A percentile compares a stretch with the other conserved stretches of the same genome.
These are phyloP conservation scores for Sebastes jordani DNA, from an alignment of 2,797 vertebrate genomes.

Conservation along the genomic window DNA sequence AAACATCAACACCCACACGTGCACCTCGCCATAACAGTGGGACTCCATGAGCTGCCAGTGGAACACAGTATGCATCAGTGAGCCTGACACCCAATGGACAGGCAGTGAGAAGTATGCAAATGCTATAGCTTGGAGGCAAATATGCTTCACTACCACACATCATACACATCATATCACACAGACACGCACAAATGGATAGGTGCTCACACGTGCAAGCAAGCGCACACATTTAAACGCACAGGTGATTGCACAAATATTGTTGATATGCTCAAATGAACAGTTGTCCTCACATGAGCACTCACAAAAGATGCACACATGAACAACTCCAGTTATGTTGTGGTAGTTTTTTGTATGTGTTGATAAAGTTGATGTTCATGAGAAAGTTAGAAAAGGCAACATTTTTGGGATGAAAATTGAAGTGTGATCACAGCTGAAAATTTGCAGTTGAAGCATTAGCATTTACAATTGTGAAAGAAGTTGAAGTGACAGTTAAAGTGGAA, in stretches of 20 bases:
- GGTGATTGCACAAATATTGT: slow-evolving; percentile 58
- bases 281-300: slow-evolving; percentile 50
- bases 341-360: not conserved
- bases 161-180: slow-evolving; percentile 73
- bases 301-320: slow-evolving; percentile 9
- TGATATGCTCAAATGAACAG: slow-evolving; percentile 58
- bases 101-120: slow-evolving; percentile 78
- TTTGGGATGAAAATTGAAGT: not conserved
- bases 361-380: slow-evolving; percentile 1
- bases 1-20: slow-evolving; percentile 53
- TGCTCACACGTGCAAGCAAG: slow-evolving; percentile 38
- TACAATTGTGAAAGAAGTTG: not conserved
- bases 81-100: slow-evolving; percentile 69
- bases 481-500: not conserved
- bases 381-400: not conserved
- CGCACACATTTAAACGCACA: slow-evolving; percentile 28
- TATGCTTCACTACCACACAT: slow-evolving; percentile 72
- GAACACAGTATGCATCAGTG: slow-evolving; percentile 67
- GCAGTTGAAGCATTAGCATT: not conserved
- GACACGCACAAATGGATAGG: slow-evolving; percentile 65
- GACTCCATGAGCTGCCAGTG: slow-evolving; percentile 59
- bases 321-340: slow-evolving; percentile 7
- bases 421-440: not conserved
- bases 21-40: slow-evolving; percentile 52
- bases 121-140: slow-evolving; percentile 74